These are phyloP conservation scores for Anser brachyrhynchus DNA, from an alignment of 2,113 vertebrate genomes.

Conservation along the genomic window DNA sequence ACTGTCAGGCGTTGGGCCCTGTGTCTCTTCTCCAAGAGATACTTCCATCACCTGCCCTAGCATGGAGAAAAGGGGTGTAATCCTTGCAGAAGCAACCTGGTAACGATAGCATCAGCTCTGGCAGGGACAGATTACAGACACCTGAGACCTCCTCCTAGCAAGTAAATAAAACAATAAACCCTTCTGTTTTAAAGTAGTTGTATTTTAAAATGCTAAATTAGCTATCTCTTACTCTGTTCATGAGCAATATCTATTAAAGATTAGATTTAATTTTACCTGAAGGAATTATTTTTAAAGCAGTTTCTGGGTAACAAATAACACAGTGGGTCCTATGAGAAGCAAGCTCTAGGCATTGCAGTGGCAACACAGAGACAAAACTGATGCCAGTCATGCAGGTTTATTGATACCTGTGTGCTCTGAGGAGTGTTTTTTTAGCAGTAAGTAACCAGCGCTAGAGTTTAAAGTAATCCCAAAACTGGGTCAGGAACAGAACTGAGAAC, in stretches of 20 bases:
- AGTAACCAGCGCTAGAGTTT: neutral
- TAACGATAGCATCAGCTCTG: neutral
- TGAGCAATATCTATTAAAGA: neutral
- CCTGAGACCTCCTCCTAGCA: constrained; percentile 18
- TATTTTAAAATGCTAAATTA: neutral
- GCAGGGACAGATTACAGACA: constrained; percentile 20
- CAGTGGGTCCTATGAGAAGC: neutral
- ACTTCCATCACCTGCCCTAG: neutral
- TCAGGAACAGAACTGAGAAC: neutral
- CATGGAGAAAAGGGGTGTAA: accelerated
- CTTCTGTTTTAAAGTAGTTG: neutral
- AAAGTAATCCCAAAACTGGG: neutral
- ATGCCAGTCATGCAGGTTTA: neutral
- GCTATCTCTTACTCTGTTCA: accelerated
- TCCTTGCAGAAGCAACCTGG: neutral
- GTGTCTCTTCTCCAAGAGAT: neutral
- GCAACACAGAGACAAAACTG: neutral
- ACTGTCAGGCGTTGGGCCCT: accelerated
- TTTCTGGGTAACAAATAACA: neutral
- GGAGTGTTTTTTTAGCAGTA: neutral
- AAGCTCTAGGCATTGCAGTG: neutral
- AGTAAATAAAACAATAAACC: neutral
- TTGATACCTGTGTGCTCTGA: neutral
- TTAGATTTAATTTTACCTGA: neutral
- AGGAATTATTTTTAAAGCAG: neutral